A percentile compares a stretch with the other conserved stretches of the same genome.
Conservation (phyloP, 2,888 invertebrate genomes). For the Psococerastis gibbosa region DNA sequence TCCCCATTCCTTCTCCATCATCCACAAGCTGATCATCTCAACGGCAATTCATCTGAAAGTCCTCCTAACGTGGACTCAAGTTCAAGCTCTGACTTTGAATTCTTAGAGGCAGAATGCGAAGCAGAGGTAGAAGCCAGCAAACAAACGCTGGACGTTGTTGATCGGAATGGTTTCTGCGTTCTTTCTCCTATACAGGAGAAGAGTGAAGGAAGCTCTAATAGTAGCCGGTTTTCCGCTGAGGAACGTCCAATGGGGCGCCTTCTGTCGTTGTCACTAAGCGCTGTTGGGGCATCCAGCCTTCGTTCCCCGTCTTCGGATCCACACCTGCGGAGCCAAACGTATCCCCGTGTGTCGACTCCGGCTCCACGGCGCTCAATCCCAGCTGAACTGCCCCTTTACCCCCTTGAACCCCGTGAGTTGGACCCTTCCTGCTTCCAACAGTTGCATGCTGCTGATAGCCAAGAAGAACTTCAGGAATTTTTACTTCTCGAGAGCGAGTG, state of each 20-base stretch:
- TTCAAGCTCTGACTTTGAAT: constrained; percentile 26
- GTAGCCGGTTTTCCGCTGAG: constrained; percentile 19
- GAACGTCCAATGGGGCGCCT: constrained; percentile 17
- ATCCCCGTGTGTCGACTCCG: constrained; percentile 31
- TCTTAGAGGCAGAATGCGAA: constrained; percentile 20
- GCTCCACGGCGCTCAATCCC: constrained; percentile 15
- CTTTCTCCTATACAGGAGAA: constrained; percentile 37
- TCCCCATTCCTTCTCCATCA: constrained; percentile 15
- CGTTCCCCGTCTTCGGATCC: constrained; percentile 8
- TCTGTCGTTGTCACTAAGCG: constrained; percentile 23
- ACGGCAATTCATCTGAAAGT: constrained; percentile 12
- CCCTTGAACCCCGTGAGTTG: constrained; percentile 36
- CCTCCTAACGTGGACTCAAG: background rate
- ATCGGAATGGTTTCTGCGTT: constrained; percentile 23
- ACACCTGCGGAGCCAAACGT: constrained; percentile 26
- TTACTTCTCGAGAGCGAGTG: constrained; percentile 38
- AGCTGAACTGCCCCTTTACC: constrained; percentile 25
- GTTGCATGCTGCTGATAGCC: constrained; percentile 37
- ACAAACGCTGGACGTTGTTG: constrained; percentile 14
- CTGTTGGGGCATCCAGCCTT: constrained; percentile 5
- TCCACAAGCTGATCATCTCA: constrained; percentile 11
- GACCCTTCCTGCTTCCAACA: constrained; percentile 36
- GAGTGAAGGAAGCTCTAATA: constrained; percentile 31
- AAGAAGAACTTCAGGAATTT: constrained; percentile 41
- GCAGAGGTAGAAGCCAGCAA: constrained; percentile 19